phyloP scores from a whole-genome alignment of 2,888 invertebrate genomes.

The Lycocerus yunnanus region DNA sequence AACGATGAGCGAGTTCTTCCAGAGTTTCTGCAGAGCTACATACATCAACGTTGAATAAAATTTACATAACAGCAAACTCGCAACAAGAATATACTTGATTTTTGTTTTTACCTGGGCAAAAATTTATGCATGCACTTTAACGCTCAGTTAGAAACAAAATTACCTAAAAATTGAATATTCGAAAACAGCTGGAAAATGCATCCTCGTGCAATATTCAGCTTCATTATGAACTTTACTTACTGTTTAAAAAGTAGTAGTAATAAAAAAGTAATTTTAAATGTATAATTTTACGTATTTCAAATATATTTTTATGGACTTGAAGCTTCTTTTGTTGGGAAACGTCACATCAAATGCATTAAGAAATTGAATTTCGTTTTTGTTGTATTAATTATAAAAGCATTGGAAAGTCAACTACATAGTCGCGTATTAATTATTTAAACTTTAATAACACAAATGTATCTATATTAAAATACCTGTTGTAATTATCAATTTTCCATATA shows the following conservation, averaged over 20 bases:
- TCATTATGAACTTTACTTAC: background rate
- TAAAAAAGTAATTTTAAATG: background rate
- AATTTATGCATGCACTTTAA: background rate
- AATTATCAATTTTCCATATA: slow-evolving; percentile 25
- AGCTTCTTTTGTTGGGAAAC: background rate
- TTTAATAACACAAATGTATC: background rate
- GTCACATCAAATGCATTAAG: background rate
- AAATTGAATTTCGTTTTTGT: background rate
- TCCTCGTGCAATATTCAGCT: background rate
- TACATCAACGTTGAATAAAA: background rate
- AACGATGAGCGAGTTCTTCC: background rate
- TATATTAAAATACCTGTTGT: slow-evolving; percentile 13
- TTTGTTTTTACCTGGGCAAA: background rate
- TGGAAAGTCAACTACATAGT: background rate
- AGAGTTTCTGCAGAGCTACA: background rate
- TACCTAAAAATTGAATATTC: background rate
- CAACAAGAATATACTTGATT: background rate
- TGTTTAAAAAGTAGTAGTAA: background rate
- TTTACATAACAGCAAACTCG: background rate
- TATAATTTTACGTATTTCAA: no score
- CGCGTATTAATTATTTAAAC: background rate
- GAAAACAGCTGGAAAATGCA: background rate
- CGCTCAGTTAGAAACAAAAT: background rate
- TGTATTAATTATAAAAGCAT: background rate
- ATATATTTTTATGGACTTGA: background rate